Evolutionary conservation across 2,113 vertebrate genomes (phyloP), one percentile per base, ranked within the genome.

Genomic region (Monopterus albus): DNA sequence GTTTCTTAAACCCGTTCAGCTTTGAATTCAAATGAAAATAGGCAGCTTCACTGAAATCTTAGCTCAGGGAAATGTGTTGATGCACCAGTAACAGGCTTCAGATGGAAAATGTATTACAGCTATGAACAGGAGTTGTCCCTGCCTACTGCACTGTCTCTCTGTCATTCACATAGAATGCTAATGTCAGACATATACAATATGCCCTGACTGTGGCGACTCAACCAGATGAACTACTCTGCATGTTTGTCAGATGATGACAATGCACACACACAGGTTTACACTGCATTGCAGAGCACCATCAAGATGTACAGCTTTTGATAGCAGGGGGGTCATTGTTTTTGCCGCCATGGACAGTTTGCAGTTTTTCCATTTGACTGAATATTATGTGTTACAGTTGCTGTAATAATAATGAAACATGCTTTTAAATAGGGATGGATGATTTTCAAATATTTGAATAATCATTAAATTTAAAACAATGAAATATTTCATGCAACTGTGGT

Each of bases 101-200:
- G 39, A 63, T 52, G 21, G 51, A 28, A 52, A 61, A 60, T 39
- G 8, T 47, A 60, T 72, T 39, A 52, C n/a, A 42, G 39, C 59
- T 65, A 60, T 64, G 29, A 61, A 57, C 17, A 40, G 29, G 55
- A 47, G 49, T 45, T 63, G 40, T 13, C 26, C 26, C 35, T 47
- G 35, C 53, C 68, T 55, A 49, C 59, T 61, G 47, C n/a, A 52
- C n/a, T 36, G 35, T 73, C 64, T 52, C 57, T 59, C 71, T 71
- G 65, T 55, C 39, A 18, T 38, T 52, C 26, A 59, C 57, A 40
- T 42, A 46, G 39, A 62, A 69, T 46, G 12, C 33, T 58, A 42
- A 72, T 76, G 72, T 49, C 2, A 6, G 33, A 53, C 26, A 28
- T 73, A 56, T n/a, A n/a, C n/a, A 75, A 61, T 75, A 18, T 35